A percentile compares a stretch with the other conserved stretches of the same genome.
These are phyloP conservation scores for Thyatira batis DNA, from an alignment of 2,888 invertebrate species.

Conservation along the genomic window DNA sequence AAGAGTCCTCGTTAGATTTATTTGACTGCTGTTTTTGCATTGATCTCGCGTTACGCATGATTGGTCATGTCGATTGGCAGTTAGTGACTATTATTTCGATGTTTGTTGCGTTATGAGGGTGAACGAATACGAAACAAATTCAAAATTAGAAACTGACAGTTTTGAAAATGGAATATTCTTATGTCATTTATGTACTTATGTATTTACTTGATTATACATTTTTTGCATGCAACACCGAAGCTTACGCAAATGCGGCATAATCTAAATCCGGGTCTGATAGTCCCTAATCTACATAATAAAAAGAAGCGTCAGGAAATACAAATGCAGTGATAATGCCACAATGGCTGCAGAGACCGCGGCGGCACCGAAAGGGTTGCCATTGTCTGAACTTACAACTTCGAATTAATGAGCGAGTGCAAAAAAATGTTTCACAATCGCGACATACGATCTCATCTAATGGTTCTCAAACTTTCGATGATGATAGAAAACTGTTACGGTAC, in stretches of 20 bases:
- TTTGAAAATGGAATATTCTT: not conserved
- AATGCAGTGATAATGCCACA: constrained; percentile 71
- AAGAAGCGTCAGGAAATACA: constrained; percentile 72
- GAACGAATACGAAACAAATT: constrained; percentile 10
- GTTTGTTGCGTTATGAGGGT: constrained; percentile 43
- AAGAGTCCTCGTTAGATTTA: constrained; percentile 80
- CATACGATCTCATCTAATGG: constrained; percentile 62
- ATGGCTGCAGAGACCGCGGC: constrained; percentile 57
- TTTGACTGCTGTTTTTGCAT: constrained; percentile 79
- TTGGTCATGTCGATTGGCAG: constrained; percentile 78
- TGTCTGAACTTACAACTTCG: constrained; percentile 74
- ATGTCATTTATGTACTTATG: no score
- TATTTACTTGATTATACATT: no score
- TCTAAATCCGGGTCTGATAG: constrained; percentile 67
- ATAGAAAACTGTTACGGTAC: no score
- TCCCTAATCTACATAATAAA: constrained; percentile 79
- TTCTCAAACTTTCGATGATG: constrained; percentile 52
- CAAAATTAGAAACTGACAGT: not conserved
- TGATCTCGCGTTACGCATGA: constrained; percentile 74
- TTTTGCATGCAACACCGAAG: constrained; percentile 25
- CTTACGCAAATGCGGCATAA: constrained; percentile 41
- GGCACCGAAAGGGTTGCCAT: constrained; percentile 69
- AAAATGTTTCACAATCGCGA: constrained; percentile 76
- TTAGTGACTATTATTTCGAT: constrained; percentile 68
- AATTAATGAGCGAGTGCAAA: constrained; percentile 79